Percentiles rank a stretch among this genome's conserved stretches.
Evolutionary conservation across 2,797 vertebrate genomes (phyloP).

Genomic region (Sebastes aleutianus): DNA sequence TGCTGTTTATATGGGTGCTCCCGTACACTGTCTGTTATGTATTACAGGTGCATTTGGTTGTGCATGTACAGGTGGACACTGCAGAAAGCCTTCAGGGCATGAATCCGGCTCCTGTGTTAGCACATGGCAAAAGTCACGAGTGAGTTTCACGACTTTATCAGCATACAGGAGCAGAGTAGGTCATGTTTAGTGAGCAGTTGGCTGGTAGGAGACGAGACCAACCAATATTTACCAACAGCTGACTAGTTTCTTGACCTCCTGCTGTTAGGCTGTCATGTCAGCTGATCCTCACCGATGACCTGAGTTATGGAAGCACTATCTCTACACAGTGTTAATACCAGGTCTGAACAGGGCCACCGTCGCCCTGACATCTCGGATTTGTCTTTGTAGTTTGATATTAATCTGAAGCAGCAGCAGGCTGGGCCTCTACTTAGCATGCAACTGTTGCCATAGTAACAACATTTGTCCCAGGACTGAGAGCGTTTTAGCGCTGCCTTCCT

Average conservation of each 20-base stretch:
- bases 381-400: constrained; percentile 15
- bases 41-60: not conserved
- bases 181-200: constrained; percentile 13
- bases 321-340: not conserved
- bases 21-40: not conserved
- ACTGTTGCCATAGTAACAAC: constrained; percentile 46
- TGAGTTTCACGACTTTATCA: not conserved
- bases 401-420: constrained; percentile 14
- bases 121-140: not conserved
- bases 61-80: not conserved
- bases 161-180: not conserved
- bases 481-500: not conserved
- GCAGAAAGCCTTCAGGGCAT: not conserved
- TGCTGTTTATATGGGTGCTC: not conserved
- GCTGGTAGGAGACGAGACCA: not conserved
- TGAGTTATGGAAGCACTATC: constrained; percentile 8
- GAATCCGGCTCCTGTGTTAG: not conserved
- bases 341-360: too few relatives aligned
- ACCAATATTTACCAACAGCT: constrained; percentile 29
- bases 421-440: not conserved
- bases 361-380: constrained; percentile 14
- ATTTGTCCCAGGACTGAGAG: constrained; percentile 35
- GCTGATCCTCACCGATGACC: constrained; percentile 6
- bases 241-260: not conserved
- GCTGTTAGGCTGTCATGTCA: not conserved